Conservation (phyloP, 2,888 invertebrate genomes). For the Acleris cristana region DNA sequence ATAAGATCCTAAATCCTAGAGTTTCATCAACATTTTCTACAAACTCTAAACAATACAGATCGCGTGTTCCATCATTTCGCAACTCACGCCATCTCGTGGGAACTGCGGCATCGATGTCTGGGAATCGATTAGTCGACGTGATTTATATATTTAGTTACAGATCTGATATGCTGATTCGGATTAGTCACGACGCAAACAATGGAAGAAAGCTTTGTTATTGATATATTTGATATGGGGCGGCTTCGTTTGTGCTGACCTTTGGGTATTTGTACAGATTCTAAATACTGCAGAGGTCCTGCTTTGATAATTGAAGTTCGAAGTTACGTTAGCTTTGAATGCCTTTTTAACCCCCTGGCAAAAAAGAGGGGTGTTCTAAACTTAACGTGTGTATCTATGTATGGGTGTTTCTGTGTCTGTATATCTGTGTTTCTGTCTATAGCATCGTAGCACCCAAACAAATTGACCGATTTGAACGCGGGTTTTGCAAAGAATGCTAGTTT, state of each 20-base stretch:
- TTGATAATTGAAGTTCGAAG: too few species aligned
- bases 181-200: slow-evolving; percentile 35
- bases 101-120: slow-evolving; percentile 33
- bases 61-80: slow-evolving; percentile 37
- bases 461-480: too few species aligned
- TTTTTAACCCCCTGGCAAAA: too few species aligned
- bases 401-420: too few species aligned
- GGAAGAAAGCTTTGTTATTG: slow-evolving; percentile 36
- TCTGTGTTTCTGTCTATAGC: too few species aligned
- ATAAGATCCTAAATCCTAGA: too few species aligned
- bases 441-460: too few species aligned
- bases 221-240: slow-evolving; percentile 7
- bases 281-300: neutral
- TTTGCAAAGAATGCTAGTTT: too few species aligned
- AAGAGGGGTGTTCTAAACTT: too few species aligned
- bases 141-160: slow-evolving; percentile 37
- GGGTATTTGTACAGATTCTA: slow-evolving; percentile 3
- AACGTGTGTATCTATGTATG: too few species aligned
- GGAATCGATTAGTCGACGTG: slow-evolving; percentile 36
- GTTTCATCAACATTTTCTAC: neutral
- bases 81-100: slow-evolving; percentile 38
- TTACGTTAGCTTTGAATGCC: too few species aligned
- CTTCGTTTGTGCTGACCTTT: slow-evolving; percentile 22
- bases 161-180: slow-evolving; percentile 38
- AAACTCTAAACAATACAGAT: slow-evolving; percentile 20